Evolutionary conservation across 1,140 invertebrate species (phyloP).

Genomic region (Bilobella aurantiaca): DNA sequence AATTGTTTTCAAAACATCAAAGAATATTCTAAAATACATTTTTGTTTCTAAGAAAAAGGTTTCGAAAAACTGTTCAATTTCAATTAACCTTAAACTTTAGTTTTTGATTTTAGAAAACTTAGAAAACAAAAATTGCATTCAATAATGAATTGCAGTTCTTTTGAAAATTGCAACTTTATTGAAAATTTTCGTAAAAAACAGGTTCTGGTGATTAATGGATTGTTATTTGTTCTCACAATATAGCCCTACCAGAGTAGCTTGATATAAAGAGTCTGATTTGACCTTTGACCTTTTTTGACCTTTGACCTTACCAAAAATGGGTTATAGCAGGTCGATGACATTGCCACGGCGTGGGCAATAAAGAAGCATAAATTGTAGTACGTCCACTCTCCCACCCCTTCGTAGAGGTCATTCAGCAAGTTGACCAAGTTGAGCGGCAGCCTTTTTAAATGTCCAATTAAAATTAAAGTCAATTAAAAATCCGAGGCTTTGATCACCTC

Average conservation of each 20-base stretch:
- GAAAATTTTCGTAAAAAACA: neutral
- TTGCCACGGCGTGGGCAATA: constrained; percentile 72
- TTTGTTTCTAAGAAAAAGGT: no score
- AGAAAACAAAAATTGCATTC: neutral
- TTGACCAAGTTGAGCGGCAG: constrained; percentile 84
- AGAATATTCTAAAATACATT: no score
- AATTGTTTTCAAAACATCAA: no score
- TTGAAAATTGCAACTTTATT: neutral
- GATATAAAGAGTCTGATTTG: neutral
- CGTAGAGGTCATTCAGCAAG: constrained; percentile 71
- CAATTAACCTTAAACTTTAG: no score
- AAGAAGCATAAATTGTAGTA: constrained; percentile 81
- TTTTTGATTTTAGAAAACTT: neutral
- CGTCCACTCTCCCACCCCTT: constrained; percentile 62
- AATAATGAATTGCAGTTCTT: no score
- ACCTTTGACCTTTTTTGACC: neutral
- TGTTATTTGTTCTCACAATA: no score
- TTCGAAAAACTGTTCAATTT: no score
- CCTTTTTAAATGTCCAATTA: no score
- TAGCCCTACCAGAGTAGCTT: no score
- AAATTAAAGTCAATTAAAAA: no score
- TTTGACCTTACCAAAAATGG: constrained; percentile 43
- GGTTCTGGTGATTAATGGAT: neutral
- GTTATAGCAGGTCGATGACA: constrained; percentile 49
- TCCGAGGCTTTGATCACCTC: no score